These are phyloP conservation scores for Physocephala rufipes DNA, from an alignment of 2,888 invertebrate species.

Conservation along the genomic window DNA sequence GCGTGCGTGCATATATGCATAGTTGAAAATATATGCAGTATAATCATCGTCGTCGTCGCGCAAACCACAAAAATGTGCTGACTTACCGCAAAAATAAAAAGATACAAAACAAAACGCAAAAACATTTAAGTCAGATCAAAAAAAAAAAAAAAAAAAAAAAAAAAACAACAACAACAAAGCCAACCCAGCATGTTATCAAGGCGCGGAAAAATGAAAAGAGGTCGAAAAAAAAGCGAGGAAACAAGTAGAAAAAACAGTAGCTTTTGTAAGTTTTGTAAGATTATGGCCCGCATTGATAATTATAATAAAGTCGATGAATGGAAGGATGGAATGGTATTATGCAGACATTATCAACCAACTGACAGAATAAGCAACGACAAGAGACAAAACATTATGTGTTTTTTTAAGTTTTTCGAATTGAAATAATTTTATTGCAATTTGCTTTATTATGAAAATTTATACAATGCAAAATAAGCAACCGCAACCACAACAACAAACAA, in stretches of 20 bases:
- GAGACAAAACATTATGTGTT: not conserved
- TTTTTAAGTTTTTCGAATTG: not conserved
- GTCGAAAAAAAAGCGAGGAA: not conserved
- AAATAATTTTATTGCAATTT: conserved; percentile 23
- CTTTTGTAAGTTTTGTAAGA: not conserved
- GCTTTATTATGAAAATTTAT: conserved; percentile 29
- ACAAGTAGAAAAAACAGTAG: not conserved
- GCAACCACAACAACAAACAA: not conserved
- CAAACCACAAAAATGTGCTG: not conserved
- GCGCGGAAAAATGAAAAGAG: not conserved
- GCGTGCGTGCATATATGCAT: not conserved
- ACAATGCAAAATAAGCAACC: conserved; percentile 35
- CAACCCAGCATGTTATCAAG: not conserved
- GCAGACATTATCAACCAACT: too few relatives aligned
- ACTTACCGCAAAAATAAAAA: not conserved
- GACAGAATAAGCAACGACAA: not conserved
- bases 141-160: not conserved
- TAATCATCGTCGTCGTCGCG: not conserved
- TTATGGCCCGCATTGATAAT: not conserved
- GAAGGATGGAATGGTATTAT: not conserved
- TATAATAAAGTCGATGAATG: not conserved
- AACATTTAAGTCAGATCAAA: not conserved
- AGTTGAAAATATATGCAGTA: not conserved
- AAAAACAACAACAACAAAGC: not conserved
- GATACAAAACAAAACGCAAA: too few relatives aligned